These are phyloP conservation scores for Lithodes maja DNA, from an alignment of 2,888 invertebrate genomes.

Conservation along the genomic window DNA sequence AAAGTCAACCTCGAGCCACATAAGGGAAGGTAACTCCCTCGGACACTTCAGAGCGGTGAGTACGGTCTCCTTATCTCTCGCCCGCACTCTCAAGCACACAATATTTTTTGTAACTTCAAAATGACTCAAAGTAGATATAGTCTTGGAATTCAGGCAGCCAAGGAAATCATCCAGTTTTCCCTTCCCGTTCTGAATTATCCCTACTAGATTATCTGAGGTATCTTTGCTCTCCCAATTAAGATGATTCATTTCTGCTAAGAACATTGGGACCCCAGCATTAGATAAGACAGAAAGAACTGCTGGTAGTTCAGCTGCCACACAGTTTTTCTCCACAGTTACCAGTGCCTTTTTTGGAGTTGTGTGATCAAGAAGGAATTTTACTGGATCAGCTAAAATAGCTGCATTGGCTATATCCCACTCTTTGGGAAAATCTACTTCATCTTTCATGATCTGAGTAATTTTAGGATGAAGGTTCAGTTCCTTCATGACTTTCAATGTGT, in stretches of 20 bases:
- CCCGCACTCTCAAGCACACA: conserved; percentile 61
- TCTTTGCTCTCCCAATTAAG: conserved; percentile 35
- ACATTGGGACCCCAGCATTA: conserved; percentile 29
- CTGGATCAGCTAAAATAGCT: conserved; percentile 38
- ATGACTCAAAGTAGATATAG: conserved; percentile 31
- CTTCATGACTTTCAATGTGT: conserved; percentile 42
- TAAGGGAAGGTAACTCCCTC: conserved; percentile 34
- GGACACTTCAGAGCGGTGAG: conserved; percentile 39
- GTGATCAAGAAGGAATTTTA: conserved; percentile 29
- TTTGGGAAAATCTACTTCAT: conserved; percentile 47
- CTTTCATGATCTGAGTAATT: conserved; percentile 27
- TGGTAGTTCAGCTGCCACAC: conserved; percentile 39
- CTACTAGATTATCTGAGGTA: conserved; percentile 46
- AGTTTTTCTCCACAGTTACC: conserved; percentile 35
- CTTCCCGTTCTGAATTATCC: conserved; percentile 19
- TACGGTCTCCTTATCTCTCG: conserved; percentile 33
- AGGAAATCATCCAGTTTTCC: conserved; percentile 59
- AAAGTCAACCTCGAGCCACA: conserved; percentile 70
- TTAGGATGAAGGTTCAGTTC: conserved; percentile 35
- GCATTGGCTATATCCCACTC: conserved; percentile 54
- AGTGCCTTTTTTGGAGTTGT: conserved; percentile 29
- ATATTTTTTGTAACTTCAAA: conserved; percentile 34
- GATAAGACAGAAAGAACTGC: conserved; percentile 36
- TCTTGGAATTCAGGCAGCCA: conserved; percentile 51
- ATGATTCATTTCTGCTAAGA: conserved; percentile 56